Evolutionary conservation across 2,113 vertebrate genomes (phyloP).

Genomic region (Actenoides hombroni): DNA sequence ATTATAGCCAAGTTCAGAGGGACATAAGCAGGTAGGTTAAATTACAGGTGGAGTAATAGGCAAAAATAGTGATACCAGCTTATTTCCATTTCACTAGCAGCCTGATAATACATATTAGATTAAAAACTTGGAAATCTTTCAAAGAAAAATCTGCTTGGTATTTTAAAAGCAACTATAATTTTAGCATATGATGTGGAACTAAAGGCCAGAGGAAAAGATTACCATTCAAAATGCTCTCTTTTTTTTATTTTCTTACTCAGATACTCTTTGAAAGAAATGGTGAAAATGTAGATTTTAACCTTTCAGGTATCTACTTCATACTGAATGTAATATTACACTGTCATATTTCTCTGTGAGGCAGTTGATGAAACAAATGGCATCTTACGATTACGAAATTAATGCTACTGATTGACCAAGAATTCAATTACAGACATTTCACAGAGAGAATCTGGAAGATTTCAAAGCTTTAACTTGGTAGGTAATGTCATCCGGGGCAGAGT

Average conservation of each 20-base stretch:
- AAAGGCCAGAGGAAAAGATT: constrained; percentile 50
- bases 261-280: background rate
- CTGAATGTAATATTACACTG: background rate
- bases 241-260: background rate
- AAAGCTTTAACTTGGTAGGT: background rate
- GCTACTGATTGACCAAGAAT: background rate
- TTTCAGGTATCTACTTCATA: constrained; percentile 17
- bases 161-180: constrained; percentile 44
- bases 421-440: background rate
- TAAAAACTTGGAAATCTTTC: constrained; percentile 31
- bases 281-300: constrained; percentile 52
- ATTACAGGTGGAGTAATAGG: constrained; percentile 37
- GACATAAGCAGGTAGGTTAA: background rate
- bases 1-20: constrained; percentile 32
- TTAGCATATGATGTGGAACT: constrained; percentile 26
- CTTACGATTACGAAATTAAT: background rate
- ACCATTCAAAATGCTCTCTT: background rate
- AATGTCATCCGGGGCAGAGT: background rate
- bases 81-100: constrained; percentile 29
- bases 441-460: background rate
- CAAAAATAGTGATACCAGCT: constrained; percentile 23
- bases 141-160: constrained; percentile 37
- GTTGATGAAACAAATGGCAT: background rate
- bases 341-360: background rate
- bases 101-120: background rate